These are phyloP conservation scores for Capitella teleta DNA, from an alignment of 1,140 invertebrate species.

Conservation along the genomic window DNA sequence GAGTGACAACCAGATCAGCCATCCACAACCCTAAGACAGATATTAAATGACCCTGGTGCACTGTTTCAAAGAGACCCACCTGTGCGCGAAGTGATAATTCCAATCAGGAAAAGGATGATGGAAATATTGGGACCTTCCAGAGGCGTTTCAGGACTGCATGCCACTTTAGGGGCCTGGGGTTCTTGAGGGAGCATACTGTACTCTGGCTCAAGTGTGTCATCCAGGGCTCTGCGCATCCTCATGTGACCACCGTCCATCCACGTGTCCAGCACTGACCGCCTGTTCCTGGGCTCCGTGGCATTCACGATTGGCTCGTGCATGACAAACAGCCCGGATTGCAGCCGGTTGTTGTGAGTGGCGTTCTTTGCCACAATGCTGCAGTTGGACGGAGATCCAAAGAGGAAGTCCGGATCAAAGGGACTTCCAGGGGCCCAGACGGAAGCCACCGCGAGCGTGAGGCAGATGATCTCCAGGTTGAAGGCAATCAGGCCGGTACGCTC, in stretches of 20 bases:
- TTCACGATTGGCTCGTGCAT: too few species aligned
- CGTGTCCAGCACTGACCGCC: too few species aligned
- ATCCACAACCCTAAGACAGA: conserved; percentile 45
- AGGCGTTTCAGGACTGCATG: not conserved
- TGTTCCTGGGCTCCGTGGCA: too few species aligned
- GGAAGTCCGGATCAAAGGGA: conserved; percentile 40
- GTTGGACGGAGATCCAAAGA: not conserved
- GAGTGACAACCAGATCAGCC: conserved; percentile 49
- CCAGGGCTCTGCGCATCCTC: not conserved
- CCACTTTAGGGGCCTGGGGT: not conserved
- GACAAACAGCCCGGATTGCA: too few species aligned
- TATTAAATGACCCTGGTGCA: not conserved
- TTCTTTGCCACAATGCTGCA: not conserved
- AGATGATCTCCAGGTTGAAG: conserved; percentile 29
- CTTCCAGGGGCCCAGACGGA: conserved; percentile 48
- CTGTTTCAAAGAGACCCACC: conserved; percentile 3
- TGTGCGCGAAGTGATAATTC: conserved; percentile 10
- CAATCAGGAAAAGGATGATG: conserved; percentile 11
- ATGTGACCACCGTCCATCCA: not conserved
- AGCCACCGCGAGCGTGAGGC: conserved; percentile 43
- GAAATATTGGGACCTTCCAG: not conserved
- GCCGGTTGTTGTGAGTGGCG: too few species aligned
- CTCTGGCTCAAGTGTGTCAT: not conserved
- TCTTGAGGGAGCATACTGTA: not conserved
- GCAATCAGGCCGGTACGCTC: conserved; percentile 21